Evolutionary conservation across 2,113 vertebrate species (phyloP).

Genomic region (Hoplias malabaricus): DNA sequence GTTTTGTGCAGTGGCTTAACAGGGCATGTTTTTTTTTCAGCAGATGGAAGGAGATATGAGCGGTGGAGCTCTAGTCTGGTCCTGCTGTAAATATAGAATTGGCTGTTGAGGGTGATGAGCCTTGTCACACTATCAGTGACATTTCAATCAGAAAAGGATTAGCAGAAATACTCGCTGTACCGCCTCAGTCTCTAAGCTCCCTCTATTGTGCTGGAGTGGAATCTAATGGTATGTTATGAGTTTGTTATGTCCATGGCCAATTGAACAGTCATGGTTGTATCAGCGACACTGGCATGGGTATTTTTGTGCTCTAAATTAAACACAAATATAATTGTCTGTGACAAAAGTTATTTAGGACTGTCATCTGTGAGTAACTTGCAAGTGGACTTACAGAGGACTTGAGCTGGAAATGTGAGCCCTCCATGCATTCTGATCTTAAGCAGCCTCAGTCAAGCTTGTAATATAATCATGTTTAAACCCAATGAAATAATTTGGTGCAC

Average conservation of each 20-base stretch:
- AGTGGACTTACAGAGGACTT: constrained; percentile 1
- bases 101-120: constrained; percentile 17
- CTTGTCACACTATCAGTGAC: constrained; percentile 24
- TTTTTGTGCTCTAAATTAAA: constrained; percentile 40
- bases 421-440: neutral
- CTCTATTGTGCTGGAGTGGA: constrained; percentile 31
- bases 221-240: constrained; percentile 26
- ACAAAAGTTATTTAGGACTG: constrained; percentile 40
- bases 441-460: neutral
- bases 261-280: constrained; percentile 36
- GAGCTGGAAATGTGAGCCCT: constrained; percentile 7
- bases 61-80: constrained; percentile 16
- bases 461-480: neutral
- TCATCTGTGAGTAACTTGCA: constrained; percentile 27
- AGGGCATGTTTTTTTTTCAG: constrained; percentile 1
- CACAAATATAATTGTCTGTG: constrained; percentile 40
- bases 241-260: constrained; percentile 45
- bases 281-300: constrained; percentile 37
- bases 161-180: constrained; percentile 10
- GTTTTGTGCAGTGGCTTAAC: constrained; percentile 19
- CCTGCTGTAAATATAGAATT: constrained; percentile 46
- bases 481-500: neutral
- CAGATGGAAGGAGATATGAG: constrained; percentile 26
- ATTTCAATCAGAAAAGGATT: constrained; percentile 35
- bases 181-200: constrained; percentile 18